Percentiles rank a stretch among this genome's conserved stretches.
Conservation (phyloP, 1,140 invertebrate species). For the Rhagoletis zephyria region DNA sequence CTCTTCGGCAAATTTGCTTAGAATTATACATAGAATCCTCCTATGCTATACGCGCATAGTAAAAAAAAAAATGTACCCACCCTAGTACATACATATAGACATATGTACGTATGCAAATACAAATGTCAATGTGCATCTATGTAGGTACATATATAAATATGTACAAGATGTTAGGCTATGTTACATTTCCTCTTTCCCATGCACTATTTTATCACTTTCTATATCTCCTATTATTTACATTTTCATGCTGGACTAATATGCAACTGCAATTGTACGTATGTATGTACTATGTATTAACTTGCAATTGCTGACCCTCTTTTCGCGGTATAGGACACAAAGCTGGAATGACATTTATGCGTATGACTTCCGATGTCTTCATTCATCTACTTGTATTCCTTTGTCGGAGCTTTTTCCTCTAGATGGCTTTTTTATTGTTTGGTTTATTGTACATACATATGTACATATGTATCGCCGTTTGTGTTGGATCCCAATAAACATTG, state of each 20-base stretch:
- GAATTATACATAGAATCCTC: no score
- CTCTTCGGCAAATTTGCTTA: no score
- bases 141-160: not conserved
- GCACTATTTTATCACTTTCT: not conserved
- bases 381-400: not conserved
- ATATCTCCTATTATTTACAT: not conserved
- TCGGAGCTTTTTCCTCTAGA: not conserved
- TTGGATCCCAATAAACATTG: no score
- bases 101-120: not conserved
- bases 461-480: no score
- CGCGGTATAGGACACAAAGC: not conserved
- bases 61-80: no score
- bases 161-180: not conserved
- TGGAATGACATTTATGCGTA: not conserved
- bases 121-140: not conserved
- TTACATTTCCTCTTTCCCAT: not conserved
- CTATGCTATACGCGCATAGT: no score
- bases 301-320: conserved; percentile 1
- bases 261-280: not conserved
- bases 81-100: not conserved
- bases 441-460: not conserved
- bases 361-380: not conserved
- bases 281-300: not conserved
- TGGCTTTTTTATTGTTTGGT: conserved; percentile 24
- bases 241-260: not conserved